Percentiles rank a stretch among this genome's conserved stretches.
Conservation (phyloP, 2,113 vertebrate genomes). For the Spheniscus mendiculus region DNA sequence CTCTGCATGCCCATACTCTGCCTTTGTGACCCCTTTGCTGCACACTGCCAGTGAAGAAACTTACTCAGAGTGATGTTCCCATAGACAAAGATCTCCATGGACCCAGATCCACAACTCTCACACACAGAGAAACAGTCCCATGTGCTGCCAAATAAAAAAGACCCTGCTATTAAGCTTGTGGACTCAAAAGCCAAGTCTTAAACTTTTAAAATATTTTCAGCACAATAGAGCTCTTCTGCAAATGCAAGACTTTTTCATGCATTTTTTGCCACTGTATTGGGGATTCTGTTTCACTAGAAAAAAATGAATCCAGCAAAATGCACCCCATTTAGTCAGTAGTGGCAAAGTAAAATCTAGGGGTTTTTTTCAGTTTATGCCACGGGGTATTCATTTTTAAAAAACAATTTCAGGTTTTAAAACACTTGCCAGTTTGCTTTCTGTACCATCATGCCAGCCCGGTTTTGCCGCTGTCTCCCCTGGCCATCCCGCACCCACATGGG, state of each 20-base stretch:
- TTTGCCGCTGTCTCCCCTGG: neutral
- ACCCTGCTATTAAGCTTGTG: no score
- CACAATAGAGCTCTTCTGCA: neutral
- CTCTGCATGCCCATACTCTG: accelerated
- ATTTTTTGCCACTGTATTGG: neutral
- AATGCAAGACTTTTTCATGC: neutral
- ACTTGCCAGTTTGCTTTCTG: neutral
- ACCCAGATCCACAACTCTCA: accelerated
- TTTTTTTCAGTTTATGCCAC: neutral
- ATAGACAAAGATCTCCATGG: neutral
- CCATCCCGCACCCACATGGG: neutral
- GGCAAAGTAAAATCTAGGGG: neutral
- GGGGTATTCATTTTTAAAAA: neutral
- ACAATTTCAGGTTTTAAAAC: neutral
- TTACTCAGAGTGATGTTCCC: neutral
- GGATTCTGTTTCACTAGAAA: constrained; percentile 3
- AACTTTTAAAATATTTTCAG: neutral
- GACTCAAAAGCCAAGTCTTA: neutral
- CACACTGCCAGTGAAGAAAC: neutral
- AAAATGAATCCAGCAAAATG: neutral
- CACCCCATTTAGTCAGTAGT: neutral
- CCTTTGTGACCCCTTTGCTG: neutral
- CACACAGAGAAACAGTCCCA: neutral
- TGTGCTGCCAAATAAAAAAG: neutral
- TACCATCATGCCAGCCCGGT: neutral